These are phyloP conservation scores for Catharus minimus DNA, from an alignment of 2,113 vertebrate species.

Conservation along the genomic window DNA sequence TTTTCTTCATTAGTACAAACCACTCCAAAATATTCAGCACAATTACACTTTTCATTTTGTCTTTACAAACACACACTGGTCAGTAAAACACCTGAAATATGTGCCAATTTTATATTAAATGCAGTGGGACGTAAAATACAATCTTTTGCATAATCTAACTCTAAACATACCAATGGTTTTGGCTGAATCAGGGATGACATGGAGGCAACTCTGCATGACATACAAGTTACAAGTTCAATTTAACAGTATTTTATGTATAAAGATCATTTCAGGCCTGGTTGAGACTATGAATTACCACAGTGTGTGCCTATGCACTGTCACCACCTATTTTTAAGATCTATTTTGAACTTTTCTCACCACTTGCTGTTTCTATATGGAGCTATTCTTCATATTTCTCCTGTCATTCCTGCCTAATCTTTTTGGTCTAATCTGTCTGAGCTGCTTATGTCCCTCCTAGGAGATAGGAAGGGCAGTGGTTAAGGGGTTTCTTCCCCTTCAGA, in stretches of 20 bases:
- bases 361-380: background rate
- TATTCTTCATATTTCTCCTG: background rate
- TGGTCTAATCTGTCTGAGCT: constrained; percentile 28
- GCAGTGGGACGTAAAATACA: background rate
- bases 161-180: background rate
- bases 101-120: background rate
- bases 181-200: background rate
- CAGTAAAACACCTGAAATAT: background rate
- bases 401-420: background rate
- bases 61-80: background rate
- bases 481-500: background rate
- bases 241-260: background rate
- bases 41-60: fast-evolving
- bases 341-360: background rate
- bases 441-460: background rate
- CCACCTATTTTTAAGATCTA: background rate
- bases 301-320: background rate
- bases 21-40: background rate
- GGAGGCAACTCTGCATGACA: background rate
- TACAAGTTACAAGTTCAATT: background rate
- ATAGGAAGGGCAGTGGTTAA: background rate
- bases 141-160: background rate
- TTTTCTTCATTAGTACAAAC: background rate
- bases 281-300: background rate
- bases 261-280: background rate